Conservation (phyloP, 37 sponge, comb jelly and placozoan species). For the Hormiphora californensis region DNA sequence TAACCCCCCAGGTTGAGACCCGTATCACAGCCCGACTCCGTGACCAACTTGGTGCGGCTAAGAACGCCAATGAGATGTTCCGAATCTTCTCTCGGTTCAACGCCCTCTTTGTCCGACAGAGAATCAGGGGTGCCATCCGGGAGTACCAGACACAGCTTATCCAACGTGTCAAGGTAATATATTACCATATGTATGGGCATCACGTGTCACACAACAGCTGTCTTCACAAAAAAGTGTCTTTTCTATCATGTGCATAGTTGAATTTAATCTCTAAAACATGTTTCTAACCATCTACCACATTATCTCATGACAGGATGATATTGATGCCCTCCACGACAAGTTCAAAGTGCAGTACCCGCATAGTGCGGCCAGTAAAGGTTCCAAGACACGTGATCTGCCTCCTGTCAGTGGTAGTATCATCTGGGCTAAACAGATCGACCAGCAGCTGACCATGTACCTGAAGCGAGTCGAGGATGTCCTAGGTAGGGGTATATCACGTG, state of each 20-base stretch:
- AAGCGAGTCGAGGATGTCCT: slow-evolving; percentile 90
- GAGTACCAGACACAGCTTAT: slow-evolving; percentile 99
- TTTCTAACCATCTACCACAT: background rate
- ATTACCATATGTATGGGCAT: background rate
- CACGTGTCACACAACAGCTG: background rate
- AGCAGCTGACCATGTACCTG: slow-evolving; percentile 81
- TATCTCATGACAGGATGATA: slow-evolving; percentile 72
- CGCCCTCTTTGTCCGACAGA: slow-evolving; percentile 92
- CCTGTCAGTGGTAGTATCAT: slow-evolving; percentile 96
- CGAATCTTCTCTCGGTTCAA: slow-evolving; percentile 96
- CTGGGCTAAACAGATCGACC: slow-evolving; percentile 95
- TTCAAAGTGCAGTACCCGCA: slow-evolving; percentile 96
- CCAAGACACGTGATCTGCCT: slow-evolving; percentile 77
- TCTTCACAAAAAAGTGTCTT: background rate
- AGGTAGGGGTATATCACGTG: slow-evolving; percentile 59
- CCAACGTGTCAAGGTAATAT: slow-evolving; percentile 76
- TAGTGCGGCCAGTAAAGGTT: slow-evolving; percentile 70
- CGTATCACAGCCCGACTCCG: slow-evolving; percentile 87
- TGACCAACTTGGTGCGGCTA: slow-evolving; percentile 98
- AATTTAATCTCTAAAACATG: background rate
- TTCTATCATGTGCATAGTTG: background rate
- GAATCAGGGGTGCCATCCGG: slow-evolving; percentile 94
- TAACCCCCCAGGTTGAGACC: slow-evolving; percentile 69
- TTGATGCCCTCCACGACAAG: slow-evolving; percentile 90
- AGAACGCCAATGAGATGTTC: slow-evolving; percentile 99